Percentiles rank a stretch among this genome's conserved stretches.
Conservation (phyloP, 2,888 invertebrate species). For the Onthophagus sagittarius region DNA sequence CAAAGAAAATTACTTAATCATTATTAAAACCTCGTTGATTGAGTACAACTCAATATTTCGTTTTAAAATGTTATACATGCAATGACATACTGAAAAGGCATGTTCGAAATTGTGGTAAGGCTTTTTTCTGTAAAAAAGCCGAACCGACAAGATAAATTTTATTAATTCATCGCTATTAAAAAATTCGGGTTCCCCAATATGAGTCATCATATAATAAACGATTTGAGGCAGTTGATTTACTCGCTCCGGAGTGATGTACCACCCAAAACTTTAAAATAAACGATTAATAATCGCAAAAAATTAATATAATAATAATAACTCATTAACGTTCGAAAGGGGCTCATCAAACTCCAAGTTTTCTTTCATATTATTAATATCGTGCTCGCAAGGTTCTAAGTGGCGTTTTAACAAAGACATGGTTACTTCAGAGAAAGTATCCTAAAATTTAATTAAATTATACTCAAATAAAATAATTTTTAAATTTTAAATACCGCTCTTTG, state of each 20-base stretch:
- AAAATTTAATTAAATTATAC: constrained; percentile 5
- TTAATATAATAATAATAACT: constrained; percentile 32
- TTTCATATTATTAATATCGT: constrained; percentile 51
- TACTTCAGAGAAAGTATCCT: constrained; percentile 21
- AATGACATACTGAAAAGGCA: constrained; percentile 60
- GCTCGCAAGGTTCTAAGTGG: constrained; percentile 54
- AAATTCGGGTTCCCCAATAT: constrained; percentile 48
- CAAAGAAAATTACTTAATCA: neutral
- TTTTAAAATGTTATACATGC: constrained; percentile 55
- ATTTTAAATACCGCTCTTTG: constrained; percentile 46
- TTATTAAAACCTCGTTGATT: constrained; percentile 48
- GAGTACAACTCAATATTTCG: constrained; percentile 52
- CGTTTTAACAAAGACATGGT: constrained; percentile 43
- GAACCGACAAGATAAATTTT: constrained; percentile 52
- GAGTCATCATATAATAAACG: constrained; percentile 52
- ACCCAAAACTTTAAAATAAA: constrained; percentile 50
- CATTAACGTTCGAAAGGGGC: constrained; percentile 50
- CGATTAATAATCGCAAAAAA: neutral
- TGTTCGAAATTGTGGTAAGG: constrained; percentile 63
- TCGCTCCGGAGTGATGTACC: constrained; percentile 54
- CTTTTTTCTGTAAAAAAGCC: constrained; percentile 52
- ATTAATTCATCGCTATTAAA: constrained; percentile 47
- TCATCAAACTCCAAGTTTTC: constrained; percentile 46
- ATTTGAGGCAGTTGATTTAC: constrained; percentile 54
- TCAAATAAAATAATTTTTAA: neutral